Evolutionary conservation across 2,113 vertebrate genomes (phyloP), one percentile per base, ranked within the genome.

Genomic region (Plotosus lineatus): DNA sequence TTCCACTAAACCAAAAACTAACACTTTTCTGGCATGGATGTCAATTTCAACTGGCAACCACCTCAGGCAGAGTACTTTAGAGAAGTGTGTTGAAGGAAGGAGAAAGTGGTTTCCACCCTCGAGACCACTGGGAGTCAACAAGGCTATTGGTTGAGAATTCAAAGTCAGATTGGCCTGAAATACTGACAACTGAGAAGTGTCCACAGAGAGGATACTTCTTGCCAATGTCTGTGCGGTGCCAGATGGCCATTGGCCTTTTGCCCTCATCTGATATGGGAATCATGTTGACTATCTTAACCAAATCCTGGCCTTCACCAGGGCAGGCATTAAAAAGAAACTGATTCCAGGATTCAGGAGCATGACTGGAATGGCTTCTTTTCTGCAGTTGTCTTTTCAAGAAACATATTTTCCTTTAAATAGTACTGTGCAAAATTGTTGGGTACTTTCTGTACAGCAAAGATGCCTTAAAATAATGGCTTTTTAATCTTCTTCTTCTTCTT

Each of bases 91-190:
- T 69, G 58, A 80, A 42, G 26, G 4, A 58, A 23, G 56, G 66
- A 78, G 68, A 68, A 33, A 82, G 40, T 33, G 12, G 26, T 83
- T 68, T 48, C 42, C 31, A 50, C 77, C 53, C 53, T 40, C 0
- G 23, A 80, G 40, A 75, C 14, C 65, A 51, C 36, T 74, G 48
- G 60, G 38, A 65, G 31, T 8, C 38, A 58, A n/a, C 3, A n/a
- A 58, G n/a, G 71, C 75, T 50, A 66, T 31, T 7, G 50, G 53
- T 66, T 69, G 19, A 75, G 38, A 51, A 63, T 48, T 58, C 7
- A 78, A 77, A 75, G 79, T 78, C 48, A 48, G 31, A 56, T 46
- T 6, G 11, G 48, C 33, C 76, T 72, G n/a, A 50, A 80, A 78
- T 71, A 33, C n/a, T 69, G 61, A 50, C 61, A 76, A 75, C 28